These are phyloP conservation scores for Nephrocerus scutellatus DNA, from an alignment of 2,888 invertebrate species.

Conservation along the genomic window DNA sequence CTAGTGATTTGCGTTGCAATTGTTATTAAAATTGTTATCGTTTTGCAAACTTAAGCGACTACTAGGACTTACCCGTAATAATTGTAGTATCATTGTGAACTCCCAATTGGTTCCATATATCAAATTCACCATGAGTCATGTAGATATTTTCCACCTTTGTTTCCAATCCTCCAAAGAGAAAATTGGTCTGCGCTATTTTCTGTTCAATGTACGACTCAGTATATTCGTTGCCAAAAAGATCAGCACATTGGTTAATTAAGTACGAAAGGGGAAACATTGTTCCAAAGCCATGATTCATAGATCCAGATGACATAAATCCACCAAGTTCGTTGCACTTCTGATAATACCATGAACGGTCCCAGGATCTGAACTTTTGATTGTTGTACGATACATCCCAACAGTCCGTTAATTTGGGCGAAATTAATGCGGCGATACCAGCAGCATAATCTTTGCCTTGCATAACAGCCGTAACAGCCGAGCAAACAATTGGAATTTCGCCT, in stretches of 20 bases:
- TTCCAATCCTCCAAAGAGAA: no score
- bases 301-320: constrained; percentile 67
- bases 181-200: no score
- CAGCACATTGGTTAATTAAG: constrained; percentile 27
- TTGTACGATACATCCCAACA: constrained; percentile 1
- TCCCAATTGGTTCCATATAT: no score
- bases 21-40: no score
- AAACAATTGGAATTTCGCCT: constrained; percentile 18
- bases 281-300: constrained; percentile 51
- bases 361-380: not conserved
- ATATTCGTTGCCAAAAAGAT: constrained; percentile 31
- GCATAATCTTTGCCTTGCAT: constrained; percentile 23
- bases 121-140: no score
- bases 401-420: constrained; percentile 20
- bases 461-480: constrained; percentile 23
- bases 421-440: constrained; percentile 25
- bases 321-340: constrained; percentile 81
- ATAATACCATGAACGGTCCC: constrained; percentile 68
- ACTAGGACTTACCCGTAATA: no score
- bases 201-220: no score
- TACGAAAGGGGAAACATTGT: constrained; percentile 30
- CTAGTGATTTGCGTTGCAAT: no score
- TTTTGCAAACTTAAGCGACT: no score
- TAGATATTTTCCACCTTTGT: no score
- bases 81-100: no score